Evolutionary conservation across 2,888 invertebrate genomes (phyloP).

Genomic region (Ethmia dodecea): DNA sequence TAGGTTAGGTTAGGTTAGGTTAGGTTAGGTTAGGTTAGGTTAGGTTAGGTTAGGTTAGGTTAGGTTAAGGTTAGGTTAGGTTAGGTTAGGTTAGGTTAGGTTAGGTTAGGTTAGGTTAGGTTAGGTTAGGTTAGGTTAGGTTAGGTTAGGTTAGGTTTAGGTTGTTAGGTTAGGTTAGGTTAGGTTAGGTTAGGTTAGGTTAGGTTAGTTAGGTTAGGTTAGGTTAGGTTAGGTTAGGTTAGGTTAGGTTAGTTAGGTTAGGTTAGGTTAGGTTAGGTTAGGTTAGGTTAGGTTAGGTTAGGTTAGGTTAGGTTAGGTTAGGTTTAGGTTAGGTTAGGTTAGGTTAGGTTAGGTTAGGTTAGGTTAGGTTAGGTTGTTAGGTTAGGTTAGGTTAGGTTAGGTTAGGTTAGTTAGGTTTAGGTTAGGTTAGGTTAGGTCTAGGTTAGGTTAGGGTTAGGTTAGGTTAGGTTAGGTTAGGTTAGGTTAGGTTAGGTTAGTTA

Average conservation of each 20-base stretch:
- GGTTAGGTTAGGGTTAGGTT: conserved; percentile 21
- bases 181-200: conserved; percentile 19
- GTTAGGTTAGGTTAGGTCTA: conserved; percentile 21
- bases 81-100: conserved; percentile 15
- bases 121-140: conserved; percentile 14
- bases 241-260: conserved; percentile 17
- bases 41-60: conserved; percentile 17
- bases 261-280: conserved; percentile 19
- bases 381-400: conserved; percentile 21
- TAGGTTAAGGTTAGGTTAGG: conserved; percentile 12
- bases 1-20: conserved; percentile 21
- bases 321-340: conserved; percentile 18
- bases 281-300: conserved; percentile 20
- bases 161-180: conserved; percentile 16
- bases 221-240: conserved; percentile 19
- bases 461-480: conserved; percentile 21
- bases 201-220: conserved; percentile 18
- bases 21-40: conserved; percentile 22
- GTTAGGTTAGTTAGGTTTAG: conserved; percentile 16
- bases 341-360: conserved; percentile 17
- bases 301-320: conserved; percentile 19
- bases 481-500: conserved; percentile 21
- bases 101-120: conserved; percentile 14
- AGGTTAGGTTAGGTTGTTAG: conserved; percentile 20
- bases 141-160: conserved; percentile 17